Evolutionary conservation across 2,888 invertebrate genomes (phyloP), one percentile per base, ranked within the genome.

Genomic region (Ectobius pallidus): DNA sequence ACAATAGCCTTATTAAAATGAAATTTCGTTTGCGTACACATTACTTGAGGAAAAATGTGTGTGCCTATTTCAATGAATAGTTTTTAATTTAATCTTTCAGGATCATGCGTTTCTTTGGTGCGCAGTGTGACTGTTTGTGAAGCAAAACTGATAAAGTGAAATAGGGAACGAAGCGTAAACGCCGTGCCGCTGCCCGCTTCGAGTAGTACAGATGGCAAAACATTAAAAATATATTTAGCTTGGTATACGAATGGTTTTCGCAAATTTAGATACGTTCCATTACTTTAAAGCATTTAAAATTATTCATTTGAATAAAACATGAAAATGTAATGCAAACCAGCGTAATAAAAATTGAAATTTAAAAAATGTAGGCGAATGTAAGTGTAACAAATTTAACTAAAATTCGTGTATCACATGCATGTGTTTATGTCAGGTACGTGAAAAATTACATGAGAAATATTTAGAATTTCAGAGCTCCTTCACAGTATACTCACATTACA

Each of bases 101-200:
- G n/a, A n/a, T 30, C 27, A n/a, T 6, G 30, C 30, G 7, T 58
- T 58, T 58, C 16, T 58, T 58, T 30, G 7, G n/a, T 30, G 11
- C 58, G 27, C 58, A 14, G 30, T 58, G n/a, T 58, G 11, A 30
- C 4, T 27, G 1, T n/a, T 58, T 58, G n/a, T 25, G 16, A 16
- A 11, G 18, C 30, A 58, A 58, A 58, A 32, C 58, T 58, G n/a
- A 58, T 58, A 58, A 58, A 58, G 30, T 32, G n/a, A 58, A 30
- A 30, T 16, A 30, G 30, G 16, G 32, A 58, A 30, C 58, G n/a
- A 58, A 58, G 58, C 58, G 58, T 58, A 58, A 58, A 58, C 58
- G 30, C 32, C 32, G 58, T 58, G n/a, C 27, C 30, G 58, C 30
- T 58, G 3, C 1, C 27, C 30, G 58, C 30, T 58, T 3, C 1